phyloP scores from a whole-genome alignment of 2,797 vertebrate species.

The Helarctos malayanus region DNA sequence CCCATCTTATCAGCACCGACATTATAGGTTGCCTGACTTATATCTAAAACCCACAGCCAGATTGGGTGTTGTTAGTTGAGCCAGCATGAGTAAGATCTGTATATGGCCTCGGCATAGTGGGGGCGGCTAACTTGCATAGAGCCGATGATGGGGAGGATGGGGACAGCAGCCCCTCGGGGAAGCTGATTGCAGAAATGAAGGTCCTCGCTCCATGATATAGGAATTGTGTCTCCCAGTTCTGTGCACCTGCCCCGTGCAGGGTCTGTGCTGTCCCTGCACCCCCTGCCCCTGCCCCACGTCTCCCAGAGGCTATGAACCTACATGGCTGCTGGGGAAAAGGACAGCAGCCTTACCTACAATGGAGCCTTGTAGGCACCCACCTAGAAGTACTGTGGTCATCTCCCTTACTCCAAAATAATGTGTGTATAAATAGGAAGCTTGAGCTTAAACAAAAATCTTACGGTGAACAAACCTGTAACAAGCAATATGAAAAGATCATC shows the following conservation, averaged over 20 bases:
- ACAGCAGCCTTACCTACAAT: not conserved
- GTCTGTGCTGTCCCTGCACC: no score
- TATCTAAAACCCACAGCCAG: not conserved
- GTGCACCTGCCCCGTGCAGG: not conserved
- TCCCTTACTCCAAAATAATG: not conserved
- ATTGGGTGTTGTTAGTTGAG: not conserved
- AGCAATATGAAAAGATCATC: not conserved
- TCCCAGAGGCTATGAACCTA: not conserved
- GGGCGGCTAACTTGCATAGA: not conserved
- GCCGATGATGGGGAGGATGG: not conserved
- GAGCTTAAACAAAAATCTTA: not conserved
- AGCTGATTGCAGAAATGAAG: not conserved
- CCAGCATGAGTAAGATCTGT: not conserved
- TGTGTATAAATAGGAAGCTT: not conserved
- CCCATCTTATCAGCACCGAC: not conserved
- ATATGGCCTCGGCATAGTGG: not conserved
- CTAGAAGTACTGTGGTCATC: not conserved
- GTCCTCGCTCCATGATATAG: not conserved
- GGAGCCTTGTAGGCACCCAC: not conserved
- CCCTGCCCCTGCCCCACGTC: rapidly evolving
- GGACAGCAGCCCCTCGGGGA: not conserved
- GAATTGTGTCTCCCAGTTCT: not conserved
- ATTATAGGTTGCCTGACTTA: not conserved
- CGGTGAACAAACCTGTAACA: not conserved
- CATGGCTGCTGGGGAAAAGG: not conserved